A percentile compares a stretch with the other conserved stretches of the same genome.
phyloP scores from a whole-genome alignment of 2,888 invertebrate genomes.

The Balanococcus diminutus region DNA sequence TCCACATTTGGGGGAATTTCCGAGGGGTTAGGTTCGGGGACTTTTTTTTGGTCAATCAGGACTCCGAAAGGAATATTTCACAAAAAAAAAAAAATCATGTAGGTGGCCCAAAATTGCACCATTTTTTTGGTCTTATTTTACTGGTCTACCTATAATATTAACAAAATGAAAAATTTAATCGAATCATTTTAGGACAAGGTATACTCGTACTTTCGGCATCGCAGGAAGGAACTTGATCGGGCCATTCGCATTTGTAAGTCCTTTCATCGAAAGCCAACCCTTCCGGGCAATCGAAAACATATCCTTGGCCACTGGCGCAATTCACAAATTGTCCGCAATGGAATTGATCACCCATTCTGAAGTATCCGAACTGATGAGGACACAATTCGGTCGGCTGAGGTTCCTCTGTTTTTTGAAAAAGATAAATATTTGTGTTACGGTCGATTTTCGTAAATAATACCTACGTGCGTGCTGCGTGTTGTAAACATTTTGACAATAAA shows the following conservation, averaged over 20 bases:
- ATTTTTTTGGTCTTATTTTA: too few relatives aligned
- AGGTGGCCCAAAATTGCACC: too few relatives aligned
- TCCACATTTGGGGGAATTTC: too few relatives aligned
- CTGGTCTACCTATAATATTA: too few relatives aligned
- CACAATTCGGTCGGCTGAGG: conserved; percentile 77
- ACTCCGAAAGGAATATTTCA: too few relatives aligned
- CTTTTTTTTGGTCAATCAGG: too few relatives aligned
- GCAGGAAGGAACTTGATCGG: conserved; percentile 80
- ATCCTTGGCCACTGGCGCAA: conserved; percentile 78
- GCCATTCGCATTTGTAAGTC: conserved; percentile 83
- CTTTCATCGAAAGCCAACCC: conserved; percentile 78
- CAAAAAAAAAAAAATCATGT: too few relatives aligned
- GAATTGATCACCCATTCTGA: conserved; percentile 69
- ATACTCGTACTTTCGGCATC: conserved; percentile 78
- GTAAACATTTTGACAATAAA: too few relatives aligned
- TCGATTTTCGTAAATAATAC: not conserved
- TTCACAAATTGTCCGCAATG: conserved; percentile 82
- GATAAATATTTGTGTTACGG: not conserved
- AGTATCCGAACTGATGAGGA: conserved; percentile 84
- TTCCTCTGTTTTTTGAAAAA: conserved; percentile 65
- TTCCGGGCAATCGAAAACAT: conserved; percentile 78
- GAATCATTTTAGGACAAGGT: not conserved
- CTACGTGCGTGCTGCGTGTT: not conserved
- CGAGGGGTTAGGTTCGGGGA: too few relatives aligned
- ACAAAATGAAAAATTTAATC: not conserved